Evolutionary conservation across 2,113 vertebrate species (phyloP).

Genomic region (Podarcis raffonei): DNA sequence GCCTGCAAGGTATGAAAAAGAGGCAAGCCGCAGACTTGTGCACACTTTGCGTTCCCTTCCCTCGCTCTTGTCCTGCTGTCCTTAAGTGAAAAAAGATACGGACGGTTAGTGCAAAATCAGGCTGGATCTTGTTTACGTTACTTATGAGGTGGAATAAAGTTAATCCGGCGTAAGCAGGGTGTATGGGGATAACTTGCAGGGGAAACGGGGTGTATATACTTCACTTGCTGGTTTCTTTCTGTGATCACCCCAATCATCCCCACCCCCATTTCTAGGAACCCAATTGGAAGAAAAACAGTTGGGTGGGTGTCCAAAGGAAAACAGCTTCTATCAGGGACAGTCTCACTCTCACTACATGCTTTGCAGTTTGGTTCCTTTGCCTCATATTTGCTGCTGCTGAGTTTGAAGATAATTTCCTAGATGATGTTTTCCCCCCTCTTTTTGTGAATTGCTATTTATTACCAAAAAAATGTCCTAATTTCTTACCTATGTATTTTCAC

Average conservation of each 20-base stretch:
- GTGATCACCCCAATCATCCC: background rate
- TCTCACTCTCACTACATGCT: background rate
- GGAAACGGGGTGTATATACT: background rate
- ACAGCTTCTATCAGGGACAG: background rate
- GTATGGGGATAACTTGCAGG: background rate
- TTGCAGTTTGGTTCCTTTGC: background rate
- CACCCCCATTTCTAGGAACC: background rate
- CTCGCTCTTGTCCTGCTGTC: too few relatives aligned
- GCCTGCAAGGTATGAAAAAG: background rate
- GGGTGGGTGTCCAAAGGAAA: background rate
- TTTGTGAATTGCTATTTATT: background rate
- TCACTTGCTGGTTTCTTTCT: background rate
- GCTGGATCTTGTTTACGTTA: background rate
- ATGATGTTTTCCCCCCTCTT: background rate
- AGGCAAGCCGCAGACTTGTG: background rate
- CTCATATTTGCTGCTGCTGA: background rate
- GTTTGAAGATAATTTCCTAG: background rate
- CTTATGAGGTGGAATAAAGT: too few relatives aligned
- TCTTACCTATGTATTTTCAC: background rate
- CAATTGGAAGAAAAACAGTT: background rate
- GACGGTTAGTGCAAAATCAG: background rate
- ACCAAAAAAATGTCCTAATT: background rate
- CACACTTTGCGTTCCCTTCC: background rate
- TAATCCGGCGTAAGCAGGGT: background rate
- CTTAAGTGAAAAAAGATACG: background rate